phyloP scores from a whole-genome alignment of 2,113 vertebrate species.

The Cettia cetti region DNA sequence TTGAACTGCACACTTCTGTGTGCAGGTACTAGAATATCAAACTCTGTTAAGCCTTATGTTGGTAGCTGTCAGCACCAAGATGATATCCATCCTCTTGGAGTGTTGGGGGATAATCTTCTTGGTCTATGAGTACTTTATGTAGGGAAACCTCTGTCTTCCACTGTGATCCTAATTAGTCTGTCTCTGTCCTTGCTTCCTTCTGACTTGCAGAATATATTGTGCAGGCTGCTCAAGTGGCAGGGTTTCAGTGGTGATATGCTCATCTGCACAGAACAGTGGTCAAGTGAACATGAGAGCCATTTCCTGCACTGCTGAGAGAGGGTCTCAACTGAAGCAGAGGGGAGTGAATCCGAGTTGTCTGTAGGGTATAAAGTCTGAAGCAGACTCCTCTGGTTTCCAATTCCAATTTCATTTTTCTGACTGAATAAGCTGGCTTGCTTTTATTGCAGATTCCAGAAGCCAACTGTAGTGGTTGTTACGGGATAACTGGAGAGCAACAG shows the following conservation, averaged over 20 bases:
- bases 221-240: not conserved
- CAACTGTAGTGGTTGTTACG: not conserved
- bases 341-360: not conserved
- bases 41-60: not conserved
- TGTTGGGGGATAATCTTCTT: not conserved
- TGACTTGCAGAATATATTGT: accelerated
- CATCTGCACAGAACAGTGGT: not conserved
- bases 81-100: not conserved
- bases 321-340: not conserved
- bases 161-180: not conserved
- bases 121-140: not conserved
- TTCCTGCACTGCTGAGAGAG: not conserved
- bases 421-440: not conserved
- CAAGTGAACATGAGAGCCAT: accelerated
- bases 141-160: not conserved
- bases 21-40: not conserved
- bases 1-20: not conserved
- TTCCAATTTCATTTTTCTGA: not conserved
- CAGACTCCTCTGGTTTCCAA: not conserved
- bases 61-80: not conserved
- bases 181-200: not conserved
- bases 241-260: not conserved
- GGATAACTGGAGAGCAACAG: not conserved
- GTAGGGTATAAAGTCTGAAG: not conserved
- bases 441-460: not conserved